phyloP scores from a whole-genome alignment of 2,888 invertebrate species.

The Drosophila atripex region DNA sequence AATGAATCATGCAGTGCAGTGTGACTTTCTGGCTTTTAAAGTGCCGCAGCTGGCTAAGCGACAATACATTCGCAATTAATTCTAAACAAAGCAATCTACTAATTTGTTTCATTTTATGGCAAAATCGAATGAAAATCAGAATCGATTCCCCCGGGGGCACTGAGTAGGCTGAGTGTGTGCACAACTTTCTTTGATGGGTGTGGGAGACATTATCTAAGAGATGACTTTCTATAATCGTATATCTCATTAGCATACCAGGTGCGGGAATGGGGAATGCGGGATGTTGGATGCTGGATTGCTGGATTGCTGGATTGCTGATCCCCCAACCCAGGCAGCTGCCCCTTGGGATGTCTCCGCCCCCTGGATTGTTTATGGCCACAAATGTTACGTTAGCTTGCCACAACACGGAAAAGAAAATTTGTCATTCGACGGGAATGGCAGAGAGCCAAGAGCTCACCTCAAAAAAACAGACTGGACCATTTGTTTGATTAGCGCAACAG shows the following conservation, averaged over 20 bases:
- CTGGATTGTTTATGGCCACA: slow-evolving; percentile 49
- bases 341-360: background rate
- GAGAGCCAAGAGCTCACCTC: slow-evolving; percentile 47
- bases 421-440: slow-evolving; percentile 54
- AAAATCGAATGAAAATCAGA: slow-evolving; percentile 64
- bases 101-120: slow-evolving; percentile 74
- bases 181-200: slow-evolving; percentile 62
- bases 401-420: slow-evolving; percentile 54
- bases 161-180: slow-evolving; percentile 49
- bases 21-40: slow-evolving; percentile 66
- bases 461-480: slow-evolving; percentile 31
- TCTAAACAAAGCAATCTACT: slow-evolving; percentile 44
- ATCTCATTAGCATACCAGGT: slow-evolving; percentile 49
- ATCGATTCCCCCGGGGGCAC: slow-evolving; percentile 43
- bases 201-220: slow-evolving; percentile 30
- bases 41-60: slow-evolving; percentile 59
- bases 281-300: background rate
- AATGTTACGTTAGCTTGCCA: slow-evolving; percentile 51
- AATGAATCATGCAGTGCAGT: slow-evolving; percentile 38
- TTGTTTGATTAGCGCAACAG: slow-evolving; percentile 58
- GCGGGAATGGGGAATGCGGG: background rate
- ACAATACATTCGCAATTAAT: slow-evolving; percentile 50
- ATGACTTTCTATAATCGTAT: slow-evolving; percentile 38
- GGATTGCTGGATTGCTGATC: background rate
- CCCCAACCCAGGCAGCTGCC: slow-evolving; percentile 11